phyloP scores from a whole-genome alignment of 2,113 vertebrate genomes.

The Gila orcuttii region DNA sequence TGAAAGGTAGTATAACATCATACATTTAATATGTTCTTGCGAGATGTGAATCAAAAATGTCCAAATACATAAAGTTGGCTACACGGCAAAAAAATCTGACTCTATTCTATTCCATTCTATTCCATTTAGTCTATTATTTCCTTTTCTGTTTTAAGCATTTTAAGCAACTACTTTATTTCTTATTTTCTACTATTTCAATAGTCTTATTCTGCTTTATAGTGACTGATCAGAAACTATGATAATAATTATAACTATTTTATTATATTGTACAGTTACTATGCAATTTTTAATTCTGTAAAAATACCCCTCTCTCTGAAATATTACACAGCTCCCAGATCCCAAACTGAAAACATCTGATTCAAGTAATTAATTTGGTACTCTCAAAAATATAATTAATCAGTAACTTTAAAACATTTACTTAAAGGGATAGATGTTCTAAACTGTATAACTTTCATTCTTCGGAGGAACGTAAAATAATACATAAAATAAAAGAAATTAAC shows the following conservation, averaged over 20 bases:
- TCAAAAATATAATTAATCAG: background rate
- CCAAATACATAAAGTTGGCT: too few species aligned
- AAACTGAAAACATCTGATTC: background rate
- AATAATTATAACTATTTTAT: too few species aligned
- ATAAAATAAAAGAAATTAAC: background rate
- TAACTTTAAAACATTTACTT: background rate
- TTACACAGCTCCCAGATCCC: background rate
- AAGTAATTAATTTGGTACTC: background rate
- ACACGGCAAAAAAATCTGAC: too few species aligned
- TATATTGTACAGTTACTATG: too few species aligned
- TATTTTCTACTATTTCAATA: background rate
- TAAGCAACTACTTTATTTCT: background rate
- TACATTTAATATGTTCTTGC: too few species aligned
- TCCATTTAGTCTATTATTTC: too few species aligned
- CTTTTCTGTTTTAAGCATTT: background rate
- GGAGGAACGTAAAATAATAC: background rate
- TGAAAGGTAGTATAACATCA: too few species aligned
- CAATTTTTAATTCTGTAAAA: background rate
- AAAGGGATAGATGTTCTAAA: background rate
- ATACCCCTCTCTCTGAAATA: background rate
- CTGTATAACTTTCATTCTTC: background rate
- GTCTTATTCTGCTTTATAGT: too few species aligned
- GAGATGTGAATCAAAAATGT: too few species aligned
- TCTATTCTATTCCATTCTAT: too few species aligned
- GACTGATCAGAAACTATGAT: background rate